Conservation (phyloP, 2,113 vertebrate species). For the Trochalopteron elliotii region DNA sequence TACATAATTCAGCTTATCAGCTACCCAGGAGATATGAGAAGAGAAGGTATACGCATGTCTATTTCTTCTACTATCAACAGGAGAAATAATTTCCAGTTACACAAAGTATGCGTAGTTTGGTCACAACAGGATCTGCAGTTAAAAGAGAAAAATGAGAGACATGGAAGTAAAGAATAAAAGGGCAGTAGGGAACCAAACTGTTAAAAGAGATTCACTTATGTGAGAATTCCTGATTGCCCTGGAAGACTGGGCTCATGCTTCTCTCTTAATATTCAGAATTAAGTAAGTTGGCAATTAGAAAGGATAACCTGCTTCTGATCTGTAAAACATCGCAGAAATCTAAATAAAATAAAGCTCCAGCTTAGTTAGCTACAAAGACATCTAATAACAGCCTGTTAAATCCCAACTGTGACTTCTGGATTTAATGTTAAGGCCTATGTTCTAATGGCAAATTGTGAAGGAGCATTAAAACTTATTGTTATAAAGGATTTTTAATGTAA, state of each 20-base stretch:
- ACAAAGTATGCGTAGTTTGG: constrained; percentile 35
- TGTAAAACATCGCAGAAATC: neutral
- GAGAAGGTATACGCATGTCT: constrained; percentile 61
- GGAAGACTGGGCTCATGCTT: constrained; percentile 21
- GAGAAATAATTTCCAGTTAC: constrained; percentile 73
- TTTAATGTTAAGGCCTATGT: constrained; percentile 9
- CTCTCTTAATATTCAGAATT: constrained; percentile 15
- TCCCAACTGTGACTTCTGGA: constrained; percentile 1
- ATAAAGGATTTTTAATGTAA: constrained; percentile 47
- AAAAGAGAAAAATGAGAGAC: constrained; percentile 11
- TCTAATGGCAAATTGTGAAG: constrained; percentile 12
- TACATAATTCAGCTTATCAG: constrained; percentile 75
- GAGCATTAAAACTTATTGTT: constrained; percentile 27
- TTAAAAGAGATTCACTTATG: neutral
- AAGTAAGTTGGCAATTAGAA: constrained; percentile 41
- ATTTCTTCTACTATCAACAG: constrained; percentile 56
- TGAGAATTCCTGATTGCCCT: neutral
- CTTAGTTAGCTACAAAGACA: constrained; percentile 41
- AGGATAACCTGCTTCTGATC: constrained; percentile 36
- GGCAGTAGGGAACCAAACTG: neutral
- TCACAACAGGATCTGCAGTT: constrained; percentile 50
- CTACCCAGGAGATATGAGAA: constrained; percentile 65
- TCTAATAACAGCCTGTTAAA: constrained; percentile 35
- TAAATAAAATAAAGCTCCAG: constrained; percentile 50
- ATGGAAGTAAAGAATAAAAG: constrained; percentile 24